Evolutionary conservation across 2,113 vertebrate species (phyloP), one percentile per base, ranked within the genome.

Genomic region (Lepisosteus oculatus): DNA sequence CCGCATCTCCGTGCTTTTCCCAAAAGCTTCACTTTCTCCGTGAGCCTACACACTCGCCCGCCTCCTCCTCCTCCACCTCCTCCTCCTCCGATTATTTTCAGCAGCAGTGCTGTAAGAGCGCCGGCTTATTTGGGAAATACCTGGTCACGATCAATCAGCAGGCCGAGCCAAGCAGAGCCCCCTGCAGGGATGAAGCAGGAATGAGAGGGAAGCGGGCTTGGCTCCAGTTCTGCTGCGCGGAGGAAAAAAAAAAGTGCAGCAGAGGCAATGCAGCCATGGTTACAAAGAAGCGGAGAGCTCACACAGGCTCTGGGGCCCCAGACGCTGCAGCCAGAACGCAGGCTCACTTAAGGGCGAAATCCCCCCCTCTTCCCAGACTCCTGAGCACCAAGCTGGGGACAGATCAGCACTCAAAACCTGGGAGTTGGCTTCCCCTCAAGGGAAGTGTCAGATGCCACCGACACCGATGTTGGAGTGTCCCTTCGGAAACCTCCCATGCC

Each of bases 121-220:
- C 71, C 81, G 84, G 67, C 80, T 86, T 86, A 77, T 89, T 87
- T 85, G 88, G 91, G 90, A 92, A 92, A 92, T 89, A 91, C 90
- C 89, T 87, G 85, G 86, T 89, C 85, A 86, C 86, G 84, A 88
- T 81, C 85, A 78, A 77, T 79, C 73, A 81, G 29, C 73, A 63
- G 64, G 14, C 72, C 77, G 69, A 54, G 68, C 43, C 41, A 68
- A 71, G 79, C 61, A 73, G 8, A 80, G 71, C 84, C 82, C 72
- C 74, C 82, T 86, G 70, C 66, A 74, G 82, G 14, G 47, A 51
- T 51, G 9, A 51, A 51, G 47, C 47, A 51, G 47, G 42, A 65
- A 8, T 41, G 62, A 6, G 9, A 65, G n/a, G 8, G 12, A 15
- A 65, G 15, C 62, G 5, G 62, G 15, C 62, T 65, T 15, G 62